phyloP scores from a whole-genome alignment of 2,113 vertebrate species.

The Rhineura floridana region DNA sequence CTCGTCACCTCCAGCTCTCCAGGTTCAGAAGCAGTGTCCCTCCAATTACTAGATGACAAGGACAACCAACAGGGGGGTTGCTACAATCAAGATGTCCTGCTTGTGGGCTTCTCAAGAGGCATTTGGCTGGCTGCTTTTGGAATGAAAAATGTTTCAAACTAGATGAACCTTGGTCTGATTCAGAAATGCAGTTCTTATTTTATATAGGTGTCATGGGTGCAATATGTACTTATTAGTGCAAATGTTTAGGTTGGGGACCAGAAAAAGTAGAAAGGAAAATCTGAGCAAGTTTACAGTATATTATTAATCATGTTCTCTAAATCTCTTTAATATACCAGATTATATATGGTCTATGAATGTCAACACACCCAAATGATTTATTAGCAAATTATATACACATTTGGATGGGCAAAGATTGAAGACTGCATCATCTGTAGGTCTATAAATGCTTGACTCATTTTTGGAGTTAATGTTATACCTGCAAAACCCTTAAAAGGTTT shows the following conservation, averaged over 20 bases:
- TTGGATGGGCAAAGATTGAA: neutral
- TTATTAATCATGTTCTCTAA: neutral
- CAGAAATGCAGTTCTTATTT: neutral
- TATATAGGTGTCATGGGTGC: neutral
- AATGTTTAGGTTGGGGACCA: neutral
- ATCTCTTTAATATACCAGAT: neutral
- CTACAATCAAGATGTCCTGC: neutral
- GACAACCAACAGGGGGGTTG: neutral
- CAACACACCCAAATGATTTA: constrained; percentile 33
- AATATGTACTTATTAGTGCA: neutral
- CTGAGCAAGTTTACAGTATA: too few species aligned
- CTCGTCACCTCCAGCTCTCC: too few species aligned
- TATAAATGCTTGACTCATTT: neutral
- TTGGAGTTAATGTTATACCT: constrained; percentile 29
- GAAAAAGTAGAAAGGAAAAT: constrained; percentile 25
- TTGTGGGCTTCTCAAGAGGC: neutral
- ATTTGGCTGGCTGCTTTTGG: neutral
- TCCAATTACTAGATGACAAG: neutral
- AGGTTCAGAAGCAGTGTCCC: neutral
- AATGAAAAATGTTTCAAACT: neutral
- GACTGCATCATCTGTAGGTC: neutral
- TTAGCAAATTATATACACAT: constrained; percentile 40
- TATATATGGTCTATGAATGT: constrained; percentile 20
- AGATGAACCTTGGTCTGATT: neutral
- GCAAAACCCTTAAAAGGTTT: neutral